Percentiles rank a stretch among this genome's conserved stretches.
phyloP scores from a whole-genome alignment of 2,113 vertebrate genomes.

The Corydoras maculifer region DNA sequence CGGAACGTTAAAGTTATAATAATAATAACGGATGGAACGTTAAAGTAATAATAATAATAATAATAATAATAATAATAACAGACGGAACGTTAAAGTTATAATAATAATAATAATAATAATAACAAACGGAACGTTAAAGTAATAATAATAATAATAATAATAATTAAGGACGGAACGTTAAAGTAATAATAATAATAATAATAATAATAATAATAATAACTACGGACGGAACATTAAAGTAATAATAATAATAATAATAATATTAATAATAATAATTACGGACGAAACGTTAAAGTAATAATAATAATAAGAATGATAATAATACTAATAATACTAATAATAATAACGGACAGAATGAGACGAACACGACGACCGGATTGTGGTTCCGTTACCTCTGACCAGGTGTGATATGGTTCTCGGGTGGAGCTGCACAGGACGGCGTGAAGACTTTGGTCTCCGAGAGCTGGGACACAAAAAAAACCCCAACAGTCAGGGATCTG shows the following conservation, averaged over 20 bases:
- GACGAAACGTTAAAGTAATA: not conserved
- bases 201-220: too few relatives aligned
- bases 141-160: too few relatives aligned
- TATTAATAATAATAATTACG: too few relatives aligned
- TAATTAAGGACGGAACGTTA: too few relatives aligned
- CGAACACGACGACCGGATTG: not conserved
- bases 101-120: not conserved
- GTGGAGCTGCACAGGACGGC: constrained; percentile 76
- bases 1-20: too few relatives aligned
- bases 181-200: too few relatives aligned
- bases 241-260: too few relatives aligned
- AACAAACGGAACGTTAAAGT: too few relatives aligned
- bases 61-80: too few relatives aligned
- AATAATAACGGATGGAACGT: too few relatives aligned
- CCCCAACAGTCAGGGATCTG: not conserved
- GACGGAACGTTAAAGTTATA: not conserved
- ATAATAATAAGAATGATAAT: not conserved
- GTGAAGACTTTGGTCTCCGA: constrained; percentile 96
- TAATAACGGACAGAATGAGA: not conserved
- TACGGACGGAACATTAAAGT: too few relatives aligned
- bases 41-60: too few relatives aligned
- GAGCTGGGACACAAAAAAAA: constrained; percentile 65
- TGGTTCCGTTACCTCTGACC: constrained; percentile 72
- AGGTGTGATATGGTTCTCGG: constrained; percentile 78
- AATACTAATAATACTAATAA: not conserved